These are phyloP conservation scores for Charina bottae DNA, from an alignment of 2,113 vertebrate genomes.

Conservation along the genomic window DNA sequence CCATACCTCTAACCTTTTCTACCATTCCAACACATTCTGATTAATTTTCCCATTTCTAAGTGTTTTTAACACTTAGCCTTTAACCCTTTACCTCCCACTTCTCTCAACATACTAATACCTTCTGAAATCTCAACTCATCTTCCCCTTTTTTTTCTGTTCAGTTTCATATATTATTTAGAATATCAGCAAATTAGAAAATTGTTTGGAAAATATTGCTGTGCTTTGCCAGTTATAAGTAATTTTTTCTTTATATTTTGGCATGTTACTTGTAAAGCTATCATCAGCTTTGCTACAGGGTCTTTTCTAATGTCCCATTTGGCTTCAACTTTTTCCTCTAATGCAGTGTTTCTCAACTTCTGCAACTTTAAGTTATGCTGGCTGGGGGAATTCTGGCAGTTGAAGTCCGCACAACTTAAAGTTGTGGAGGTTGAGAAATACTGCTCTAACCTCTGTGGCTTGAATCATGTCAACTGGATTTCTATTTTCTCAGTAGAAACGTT, in stretches of 20 bases:
- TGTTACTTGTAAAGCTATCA: neutral
- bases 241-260: neutral
- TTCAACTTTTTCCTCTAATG: neutral
- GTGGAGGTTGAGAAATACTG: neutral
- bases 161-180: neutral
- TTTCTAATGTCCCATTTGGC: neutral
- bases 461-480: too few relatives aligned
- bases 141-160: conserved; percentile 12
- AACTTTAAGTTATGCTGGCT: neutral
- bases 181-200: neutral
- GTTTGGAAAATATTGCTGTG: neutral
- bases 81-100: too few relatives aligned
- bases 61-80: too few relatives aligned
- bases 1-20: too few relatives aligned
- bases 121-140: too few relatives aligned
- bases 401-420: too few relatives aligned
- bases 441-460: too few relatives aligned
- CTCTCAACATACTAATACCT: too few relatives aligned
- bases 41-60: too few relatives aligned
- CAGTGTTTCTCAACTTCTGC: neutral
- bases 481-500: too few relatives aligned
- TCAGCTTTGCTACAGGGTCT: neutral
- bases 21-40: too few relatives aligned
- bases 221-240: neutral
- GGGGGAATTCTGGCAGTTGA: too few relatives aligned